Conservation (phyloP, 2,888 invertebrate genomes). For the Drosophila eohydei region DNA sequence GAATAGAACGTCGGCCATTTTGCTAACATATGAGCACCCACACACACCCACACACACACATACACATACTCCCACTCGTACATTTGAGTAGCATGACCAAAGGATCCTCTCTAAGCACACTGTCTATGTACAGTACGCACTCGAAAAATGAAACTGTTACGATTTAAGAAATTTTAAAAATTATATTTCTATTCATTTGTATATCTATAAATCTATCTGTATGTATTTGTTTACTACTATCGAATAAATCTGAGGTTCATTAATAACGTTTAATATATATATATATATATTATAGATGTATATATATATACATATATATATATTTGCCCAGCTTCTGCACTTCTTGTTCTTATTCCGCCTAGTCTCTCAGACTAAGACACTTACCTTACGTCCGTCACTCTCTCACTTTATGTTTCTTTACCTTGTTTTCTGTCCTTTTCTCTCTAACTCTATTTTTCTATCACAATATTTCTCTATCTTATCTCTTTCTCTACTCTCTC, state of each 20-base stretch:
- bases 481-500: neutral
- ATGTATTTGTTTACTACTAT: too few relatives aligned
- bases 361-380: too few relatives aligned
- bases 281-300: too few relatives aligned
- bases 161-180: neutral
- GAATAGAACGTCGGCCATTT: conserved; percentile 67
- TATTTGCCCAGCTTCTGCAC: too few relatives aligned
- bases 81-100: conserved; percentile 36
- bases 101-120: conserved; percentile 10
- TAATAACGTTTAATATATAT: too few relatives aligned
- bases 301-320: too few relatives aligned
- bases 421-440: neutral
- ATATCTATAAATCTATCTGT: neutral
- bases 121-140: neutral
- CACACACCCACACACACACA: conserved; percentile 10
- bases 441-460: neutral
- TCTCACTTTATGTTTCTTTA: too few relatives aligned
- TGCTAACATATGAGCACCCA: conserved; percentile 50
- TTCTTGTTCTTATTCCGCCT: too few relatives aligned
- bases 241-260: too few relatives aligned
- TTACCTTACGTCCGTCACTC: too few relatives aligned
- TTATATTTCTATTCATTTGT: neutral
- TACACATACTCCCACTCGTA: conserved; percentile 1
- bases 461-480: neutral
- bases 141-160: neutral